Evolutionary conservation across 2,797 vertebrate species (phyloP).

Genomic region (Gadopsis bispinosus): DNA sequence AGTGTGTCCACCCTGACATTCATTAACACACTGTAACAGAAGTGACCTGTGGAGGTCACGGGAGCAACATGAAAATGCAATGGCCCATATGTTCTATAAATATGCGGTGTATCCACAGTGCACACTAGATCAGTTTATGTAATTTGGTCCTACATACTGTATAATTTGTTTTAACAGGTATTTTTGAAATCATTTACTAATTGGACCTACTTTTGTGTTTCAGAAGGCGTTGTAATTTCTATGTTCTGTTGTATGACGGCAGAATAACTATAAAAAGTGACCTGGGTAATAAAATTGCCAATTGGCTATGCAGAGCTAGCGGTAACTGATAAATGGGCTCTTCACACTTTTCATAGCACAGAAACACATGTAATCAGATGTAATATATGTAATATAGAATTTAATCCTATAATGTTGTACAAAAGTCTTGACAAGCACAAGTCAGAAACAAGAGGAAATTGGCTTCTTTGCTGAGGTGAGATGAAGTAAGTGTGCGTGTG

Average conservation of each 20-base stretch:
- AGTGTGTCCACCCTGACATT: conserved; percentile 59
- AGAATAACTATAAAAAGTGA: not conserved
- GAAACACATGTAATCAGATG: not conserved
- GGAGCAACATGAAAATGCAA: conserved; percentile 44
- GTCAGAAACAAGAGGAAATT: not conserved
- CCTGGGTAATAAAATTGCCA: not conserved
- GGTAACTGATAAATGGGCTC: not conserved
- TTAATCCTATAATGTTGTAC: not conserved
- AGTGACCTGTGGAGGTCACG: conserved; percentile 46
- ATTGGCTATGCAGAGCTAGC: no score
- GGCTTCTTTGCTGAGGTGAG: not conserved
- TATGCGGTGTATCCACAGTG: not conserved
- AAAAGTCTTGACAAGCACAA: not conserved
- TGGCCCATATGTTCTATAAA: conserved; percentile 7
- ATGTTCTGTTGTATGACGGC: not conserved
- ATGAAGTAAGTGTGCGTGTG: not conserved
- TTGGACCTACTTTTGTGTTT: not conserved
- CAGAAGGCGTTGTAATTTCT: not conserved
- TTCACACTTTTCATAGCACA: not conserved
- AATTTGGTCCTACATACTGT: not conserved
- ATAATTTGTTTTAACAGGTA: not conserved
- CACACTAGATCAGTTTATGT: not conserved
- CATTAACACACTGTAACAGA: conserved; percentile 54
- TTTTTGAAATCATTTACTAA: not conserved
- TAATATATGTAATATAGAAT: not conserved